Conservation (phyloP, 2,113 vertebrate genomes). For the Ciconia stormi region DNA sequence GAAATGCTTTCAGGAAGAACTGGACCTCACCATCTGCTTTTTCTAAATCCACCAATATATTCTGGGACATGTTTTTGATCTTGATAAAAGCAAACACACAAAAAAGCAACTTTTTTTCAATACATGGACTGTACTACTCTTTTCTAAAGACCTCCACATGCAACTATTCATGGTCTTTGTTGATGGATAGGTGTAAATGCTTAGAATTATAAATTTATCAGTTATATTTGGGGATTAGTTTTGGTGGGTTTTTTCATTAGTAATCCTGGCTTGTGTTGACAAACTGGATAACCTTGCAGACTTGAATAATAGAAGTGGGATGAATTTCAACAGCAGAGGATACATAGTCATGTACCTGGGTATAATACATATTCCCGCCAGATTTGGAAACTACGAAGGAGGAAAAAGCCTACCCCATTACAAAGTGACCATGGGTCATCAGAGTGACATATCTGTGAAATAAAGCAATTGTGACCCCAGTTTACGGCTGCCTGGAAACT, state of each 20-base stretch:
- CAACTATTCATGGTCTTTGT: rapidly evolving
- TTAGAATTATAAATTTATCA: neutral
- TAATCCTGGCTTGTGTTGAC: neutral
- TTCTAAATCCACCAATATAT: neutral
- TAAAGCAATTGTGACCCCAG: neutral
- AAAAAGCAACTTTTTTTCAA: neutral
- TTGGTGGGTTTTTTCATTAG: rapidly evolving
- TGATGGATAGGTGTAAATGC: rapidly evolving
- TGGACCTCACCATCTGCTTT: neutral
- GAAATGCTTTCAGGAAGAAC: neutral
- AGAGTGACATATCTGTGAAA: neutral
- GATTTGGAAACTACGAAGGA: neutral
- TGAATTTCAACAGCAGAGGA: neutral
- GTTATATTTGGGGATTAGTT: neutral
- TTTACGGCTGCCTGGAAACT: neutral
- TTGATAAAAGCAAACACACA: neutral
- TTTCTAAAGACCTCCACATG: neutral
- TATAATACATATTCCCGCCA: neutral
- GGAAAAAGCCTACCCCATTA: neutral
- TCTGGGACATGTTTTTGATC: neutral
- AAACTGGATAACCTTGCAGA: neutral
- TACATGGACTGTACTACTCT: neutral
- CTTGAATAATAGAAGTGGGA: neutral
- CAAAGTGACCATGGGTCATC: neutral
- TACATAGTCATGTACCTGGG: neutral